Base-by-base conservation (phyloP, 2,797 vertebrate species). In the Pterois miles region DNA sequence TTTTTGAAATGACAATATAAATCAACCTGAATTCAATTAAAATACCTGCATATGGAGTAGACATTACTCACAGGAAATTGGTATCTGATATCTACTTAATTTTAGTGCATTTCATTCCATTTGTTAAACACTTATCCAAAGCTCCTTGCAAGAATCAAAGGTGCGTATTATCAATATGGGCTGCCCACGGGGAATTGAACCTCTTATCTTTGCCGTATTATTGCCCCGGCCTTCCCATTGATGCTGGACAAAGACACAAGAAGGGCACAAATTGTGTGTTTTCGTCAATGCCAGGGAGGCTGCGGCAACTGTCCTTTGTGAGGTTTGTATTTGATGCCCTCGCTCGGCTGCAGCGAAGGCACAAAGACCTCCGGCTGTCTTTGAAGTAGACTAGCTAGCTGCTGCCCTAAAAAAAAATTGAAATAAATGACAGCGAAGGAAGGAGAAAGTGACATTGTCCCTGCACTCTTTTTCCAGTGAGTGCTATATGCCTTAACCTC, bases 331-430 rank as follows among this genome's bases (percentile, higher is more conserved):
- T 91, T 89, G 90, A 91, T 90, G 88, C 86, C 76, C 77, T 65
- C 54, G 71, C 84, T 80, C n/a, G 63, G 78, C 81, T 89, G 80
- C 89, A 78, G 83, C 64, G 52, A 85, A 85, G 74, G 81, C 86
- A 90, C 90, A 92, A 86, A 92, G 89, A 88, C 91, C 91, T 87
- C 81, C 50, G 67, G 79, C 80, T 84, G 84, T 86, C 90, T 93
- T 92, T 92, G 90, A 92, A 91, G 89, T 87, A 84, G 76, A 83
- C 83, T 65, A 52, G 85, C 85, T 78, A 72, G 83, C 86, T 90
- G 68, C 83, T 92, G 89, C 84, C 83, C 87, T 85, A 71, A 84
- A 89, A 88, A 74, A 79, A 59, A 48, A 25, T 9, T 78, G 6
- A 83, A 88, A 91, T 85, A 88, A 90, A 92, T 90, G 90, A 88